A percentile compares a stretch with the other conserved stretches of the same genome.
phyloP scores from a whole-genome alignment of 2,797 vertebrate species.

The Muraenolepis orangiensis region DNA sequence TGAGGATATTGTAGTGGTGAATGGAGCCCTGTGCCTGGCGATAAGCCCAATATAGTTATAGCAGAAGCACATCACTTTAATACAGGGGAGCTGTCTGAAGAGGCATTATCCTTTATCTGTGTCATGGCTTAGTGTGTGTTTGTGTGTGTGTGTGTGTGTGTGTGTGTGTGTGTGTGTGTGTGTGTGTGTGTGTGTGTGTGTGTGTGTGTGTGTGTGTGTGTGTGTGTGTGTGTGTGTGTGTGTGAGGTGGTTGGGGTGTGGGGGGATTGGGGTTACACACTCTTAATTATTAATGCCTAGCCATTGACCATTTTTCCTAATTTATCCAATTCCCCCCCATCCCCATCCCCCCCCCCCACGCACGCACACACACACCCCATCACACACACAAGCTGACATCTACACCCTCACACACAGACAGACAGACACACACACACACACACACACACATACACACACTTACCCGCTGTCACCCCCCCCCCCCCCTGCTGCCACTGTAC shows the following conservation, averaged over 20 bases:
- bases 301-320: slow-evolving; percentile 31
- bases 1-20: slow-evolving; percentile 66
- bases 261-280: slow-evolving; percentile 19
- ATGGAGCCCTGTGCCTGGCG: slow-evolving; percentile 65
- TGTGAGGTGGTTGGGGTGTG: slow-evolving; percentile 11
- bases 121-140: slow-evolving; percentile 38
- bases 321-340: slow-evolving; percentile 25
- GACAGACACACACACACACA: slow-evolving; percentile 8
- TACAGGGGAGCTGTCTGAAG: slow-evolving; percentile 11
- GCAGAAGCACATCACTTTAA: slow-evolving; percentile 19
- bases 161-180: slow-evolving; percentile 9
- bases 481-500: not conserved
- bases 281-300: slow-evolving; percentile 56
- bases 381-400: slow-evolving; percentile 3
- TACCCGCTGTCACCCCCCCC: not conserved
- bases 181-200: slow-evolving; percentile 13
- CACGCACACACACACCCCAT: not conserved
- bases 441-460: not conserved
- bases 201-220: slow-evolving; percentile 20
- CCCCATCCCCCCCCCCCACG: not conserved
- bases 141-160: not conserved
- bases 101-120: slow-evolving; percentile 59
- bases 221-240: not conserved
- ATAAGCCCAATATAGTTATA: slow-evolving; percentile 73
- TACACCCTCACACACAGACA: slow-evolving; percentile 1